Conservation (phyloP, 2,888 invertebrate genomes). For the Phengaris arion region DNA sequence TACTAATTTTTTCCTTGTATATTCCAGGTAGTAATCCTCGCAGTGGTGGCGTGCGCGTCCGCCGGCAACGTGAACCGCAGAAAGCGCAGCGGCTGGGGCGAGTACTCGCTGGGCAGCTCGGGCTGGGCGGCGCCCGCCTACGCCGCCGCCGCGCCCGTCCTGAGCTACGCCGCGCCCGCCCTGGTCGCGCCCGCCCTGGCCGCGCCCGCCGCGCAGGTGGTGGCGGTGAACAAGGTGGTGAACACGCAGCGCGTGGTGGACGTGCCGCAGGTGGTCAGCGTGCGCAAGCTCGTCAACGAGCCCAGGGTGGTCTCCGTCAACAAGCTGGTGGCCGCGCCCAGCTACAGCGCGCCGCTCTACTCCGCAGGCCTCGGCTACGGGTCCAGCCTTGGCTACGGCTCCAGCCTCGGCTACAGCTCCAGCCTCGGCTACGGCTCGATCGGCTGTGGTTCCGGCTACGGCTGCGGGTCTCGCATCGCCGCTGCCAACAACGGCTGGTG, state of each 20-base stretch:
- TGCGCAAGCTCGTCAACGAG: slow-evolving; percentile 53
- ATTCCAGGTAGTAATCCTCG: slow-evolving; percentile 36
- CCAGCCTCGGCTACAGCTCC: slow-evolving; percentile 29
- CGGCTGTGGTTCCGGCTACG: slow-evolving; percentile 36
- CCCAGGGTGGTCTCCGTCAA: slow-evolving; percentile 59
- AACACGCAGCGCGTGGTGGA: slow-evolving; percentile 48
- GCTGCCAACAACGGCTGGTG: slow-evolving; percentile 41
- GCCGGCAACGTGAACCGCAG: slow-evolving; percentile 37
- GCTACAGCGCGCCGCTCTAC: slow-evolving; percentile 34
- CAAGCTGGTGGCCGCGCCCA: slow-evolving; percentile 51
- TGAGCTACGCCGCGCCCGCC: slow-evolving; percentile 33
- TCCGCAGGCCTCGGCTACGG: slow-evolving; percentile 33
- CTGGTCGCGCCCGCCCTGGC: slow-evolving; percentile 34
- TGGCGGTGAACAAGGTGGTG: slow-evolving; percentile 53
- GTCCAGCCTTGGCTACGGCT: slow-evolving; percentile 40
- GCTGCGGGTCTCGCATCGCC: not conserved
- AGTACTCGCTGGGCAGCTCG: slow-evolving; percentile 9
- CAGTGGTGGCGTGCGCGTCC: slow-evolving; percentile 37
- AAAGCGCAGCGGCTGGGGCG: slow-evolving; percentile 37
- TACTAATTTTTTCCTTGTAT: not conserved
- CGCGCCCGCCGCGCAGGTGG: slow-evolving; percentile 39
- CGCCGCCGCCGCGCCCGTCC: slow-evolving; percentile 22
- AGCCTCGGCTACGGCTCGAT: slow-evolving; percentile 33
- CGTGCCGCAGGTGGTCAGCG: slow-evolving; percentile 50
- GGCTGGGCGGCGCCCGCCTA: slow-evolving; percentile 37